These are phyloP conservation scores for Artibeus lituratus DNA, from an alignment of 2,797 vertebrate species.

Conservation along the genomic window DNA sequence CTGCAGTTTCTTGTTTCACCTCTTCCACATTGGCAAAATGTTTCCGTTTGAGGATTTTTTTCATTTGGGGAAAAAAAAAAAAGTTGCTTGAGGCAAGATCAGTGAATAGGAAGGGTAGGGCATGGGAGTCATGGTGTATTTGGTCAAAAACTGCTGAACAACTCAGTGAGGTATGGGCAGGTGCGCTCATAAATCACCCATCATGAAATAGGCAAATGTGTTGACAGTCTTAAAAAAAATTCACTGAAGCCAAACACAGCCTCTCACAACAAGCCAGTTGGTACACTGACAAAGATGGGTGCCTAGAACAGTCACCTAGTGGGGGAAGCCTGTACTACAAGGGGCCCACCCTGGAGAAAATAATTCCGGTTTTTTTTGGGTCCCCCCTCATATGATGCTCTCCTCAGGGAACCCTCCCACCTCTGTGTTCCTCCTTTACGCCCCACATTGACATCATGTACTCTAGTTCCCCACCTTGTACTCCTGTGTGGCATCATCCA, in stretches of 20 bases:
- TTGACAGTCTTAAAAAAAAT: neutral
- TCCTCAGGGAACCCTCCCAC: neutral
- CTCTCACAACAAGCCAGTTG: neutral
- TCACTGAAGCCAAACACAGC: neutral
- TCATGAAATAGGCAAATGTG: neutral
- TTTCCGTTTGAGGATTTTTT: neutral
- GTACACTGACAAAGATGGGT: no score
- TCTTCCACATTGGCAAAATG: neutral
- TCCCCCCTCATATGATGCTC: neutral
- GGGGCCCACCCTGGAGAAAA: neutral
- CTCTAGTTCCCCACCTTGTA: constrained; percentile 86
- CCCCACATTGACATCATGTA: neutral
- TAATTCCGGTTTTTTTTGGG: neutral
- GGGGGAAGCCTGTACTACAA: neutral
- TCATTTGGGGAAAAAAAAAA: neutral
- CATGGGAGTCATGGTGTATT: neutral
- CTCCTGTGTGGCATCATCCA: constrained; percentile 88
- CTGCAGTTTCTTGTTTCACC: neutral
- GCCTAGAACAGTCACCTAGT: neutral
- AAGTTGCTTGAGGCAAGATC: neutral
- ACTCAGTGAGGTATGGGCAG: neutral
- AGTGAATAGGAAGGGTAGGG: neutral
- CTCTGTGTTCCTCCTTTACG: neutral
- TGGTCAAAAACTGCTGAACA: neutral
- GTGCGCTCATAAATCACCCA: neutral